These are phyloP conservation scores for Drosophila percnosoma DNA, from an alignment of 2,888 invertebrate genomes.

Conservation along the genomic window DNA sequence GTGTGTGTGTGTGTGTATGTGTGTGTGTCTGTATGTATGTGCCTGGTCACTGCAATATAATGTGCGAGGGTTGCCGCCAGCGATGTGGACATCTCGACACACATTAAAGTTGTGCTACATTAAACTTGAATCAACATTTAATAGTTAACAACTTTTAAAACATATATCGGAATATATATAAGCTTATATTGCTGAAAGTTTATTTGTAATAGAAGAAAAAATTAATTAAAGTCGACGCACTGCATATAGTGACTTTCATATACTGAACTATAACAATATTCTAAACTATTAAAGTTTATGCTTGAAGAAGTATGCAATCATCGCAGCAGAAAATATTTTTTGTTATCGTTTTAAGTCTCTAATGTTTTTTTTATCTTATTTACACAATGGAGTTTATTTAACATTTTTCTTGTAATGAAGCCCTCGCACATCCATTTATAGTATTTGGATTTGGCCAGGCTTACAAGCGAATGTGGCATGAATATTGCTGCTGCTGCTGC, in stretches of 20 bases:
- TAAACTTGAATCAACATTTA: conserved; percentile 4
- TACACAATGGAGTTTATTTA: not conserved
- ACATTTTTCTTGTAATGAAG: not conserved
- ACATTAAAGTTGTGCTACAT: not conserved
- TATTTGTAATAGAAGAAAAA: not conserved
- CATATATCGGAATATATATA: no score
- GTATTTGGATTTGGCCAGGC: conserved; percentile 21
- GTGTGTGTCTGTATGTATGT: conserved; percentile 3
- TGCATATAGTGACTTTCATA: not conserved
- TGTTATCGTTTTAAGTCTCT: not conserved
- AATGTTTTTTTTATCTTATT: not conserved
- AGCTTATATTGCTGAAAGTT: not conserved
- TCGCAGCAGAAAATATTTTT: not conserved
- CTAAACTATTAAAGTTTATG: not conserved
- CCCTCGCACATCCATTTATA: conserved; percentile 3
- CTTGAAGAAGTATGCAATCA: not conserved
- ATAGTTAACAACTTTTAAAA: not conserved
- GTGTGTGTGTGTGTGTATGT: not conserved
- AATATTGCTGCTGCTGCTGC: conserved; percentile 9
- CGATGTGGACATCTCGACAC: not conserved
- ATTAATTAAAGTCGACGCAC: not conserved
- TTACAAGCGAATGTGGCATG: conserved; percentile 23
- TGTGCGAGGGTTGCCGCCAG: conserved; percentile 10
- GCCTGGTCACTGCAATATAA: not conserved
- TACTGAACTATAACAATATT: not conserved